Conservation (phyloP, 2,888 invertebrate species). For the Drosophila meridiana region DNA sequence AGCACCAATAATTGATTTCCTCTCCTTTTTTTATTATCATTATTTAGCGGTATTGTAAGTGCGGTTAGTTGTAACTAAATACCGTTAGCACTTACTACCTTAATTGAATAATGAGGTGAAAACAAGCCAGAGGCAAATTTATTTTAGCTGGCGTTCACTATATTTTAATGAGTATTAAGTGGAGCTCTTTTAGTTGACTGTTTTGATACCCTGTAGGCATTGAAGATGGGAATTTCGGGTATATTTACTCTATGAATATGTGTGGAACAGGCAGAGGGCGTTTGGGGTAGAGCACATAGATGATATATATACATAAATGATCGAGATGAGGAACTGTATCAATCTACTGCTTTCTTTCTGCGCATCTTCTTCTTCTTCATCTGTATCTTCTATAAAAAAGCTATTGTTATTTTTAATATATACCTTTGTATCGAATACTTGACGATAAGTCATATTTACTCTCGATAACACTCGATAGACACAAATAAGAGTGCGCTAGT, state of each 20-base stretch:
- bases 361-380: no score
- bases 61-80: not conserved
- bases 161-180: not conserved
- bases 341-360: no score
- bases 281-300: no score
- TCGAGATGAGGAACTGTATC: no score
- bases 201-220: not conserved
- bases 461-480: not conserved
- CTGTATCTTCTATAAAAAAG: no score
- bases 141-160: not conserved
- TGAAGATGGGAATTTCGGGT: not conserved
- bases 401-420: no score
- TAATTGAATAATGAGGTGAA: constrained; percentile 3
- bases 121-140: not conserved
- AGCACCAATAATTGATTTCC: not conserved
- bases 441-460: not conserved
- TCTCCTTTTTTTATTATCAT: not conserved
- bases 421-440: no score
- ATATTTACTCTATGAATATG: not conserved
- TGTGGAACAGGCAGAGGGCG: not conserved
- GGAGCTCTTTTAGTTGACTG: not conserved
- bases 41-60: not conserved
- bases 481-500: not conserved
- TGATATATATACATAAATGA: no score
- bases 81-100: not conserved